Conservation (phyloP, 1,140 invertebrate species). For the Zeugodacus cucurbitae region DNA sequence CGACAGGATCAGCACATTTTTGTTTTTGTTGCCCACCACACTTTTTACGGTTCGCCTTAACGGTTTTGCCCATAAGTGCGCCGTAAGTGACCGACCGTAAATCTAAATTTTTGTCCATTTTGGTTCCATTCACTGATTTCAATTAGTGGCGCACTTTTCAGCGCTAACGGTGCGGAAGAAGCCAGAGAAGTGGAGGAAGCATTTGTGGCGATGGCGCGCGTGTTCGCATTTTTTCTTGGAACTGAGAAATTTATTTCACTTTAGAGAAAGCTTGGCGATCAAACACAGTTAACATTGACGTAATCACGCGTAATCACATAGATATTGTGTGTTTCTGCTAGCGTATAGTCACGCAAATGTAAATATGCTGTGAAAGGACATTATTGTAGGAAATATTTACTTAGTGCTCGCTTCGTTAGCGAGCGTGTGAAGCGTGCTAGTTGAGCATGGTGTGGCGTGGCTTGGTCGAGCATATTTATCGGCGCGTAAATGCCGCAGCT, state of each 20-base stretch:
- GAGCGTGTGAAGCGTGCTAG: slow-evolving; percentile 20
- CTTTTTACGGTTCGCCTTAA: not conserved
- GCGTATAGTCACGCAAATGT: not conserved
- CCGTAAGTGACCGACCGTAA: not conserved
- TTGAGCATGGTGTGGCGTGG: not conserved
- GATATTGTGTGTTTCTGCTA: not conserved
- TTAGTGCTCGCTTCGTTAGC: not conserved
- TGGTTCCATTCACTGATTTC: slow-evolving; percentile 30
- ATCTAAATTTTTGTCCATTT: slow-evolving; percentile 10
- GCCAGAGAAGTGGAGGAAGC: not conserved
- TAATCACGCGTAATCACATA: not conserved
- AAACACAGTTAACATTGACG: not conserved
- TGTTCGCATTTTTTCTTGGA: not conserved
- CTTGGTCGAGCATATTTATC: not conserved
- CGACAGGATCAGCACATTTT: not conserved
- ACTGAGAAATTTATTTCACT: not conserved
- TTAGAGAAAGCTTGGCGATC: not conserved
- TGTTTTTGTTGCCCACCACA: not conserved
- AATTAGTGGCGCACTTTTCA: slow-evolving; percentile 16
- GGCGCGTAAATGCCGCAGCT: not conserved
- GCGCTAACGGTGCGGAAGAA: not conserved
- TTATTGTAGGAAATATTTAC: slow-evolving; percentile 8
- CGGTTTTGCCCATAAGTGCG: not conserved
- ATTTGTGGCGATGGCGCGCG: not conserved
- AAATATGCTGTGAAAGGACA: not conserved